Conservation (phyloP, 2,797 vertebrate species). For the Adelosebastes latens region DNA sequence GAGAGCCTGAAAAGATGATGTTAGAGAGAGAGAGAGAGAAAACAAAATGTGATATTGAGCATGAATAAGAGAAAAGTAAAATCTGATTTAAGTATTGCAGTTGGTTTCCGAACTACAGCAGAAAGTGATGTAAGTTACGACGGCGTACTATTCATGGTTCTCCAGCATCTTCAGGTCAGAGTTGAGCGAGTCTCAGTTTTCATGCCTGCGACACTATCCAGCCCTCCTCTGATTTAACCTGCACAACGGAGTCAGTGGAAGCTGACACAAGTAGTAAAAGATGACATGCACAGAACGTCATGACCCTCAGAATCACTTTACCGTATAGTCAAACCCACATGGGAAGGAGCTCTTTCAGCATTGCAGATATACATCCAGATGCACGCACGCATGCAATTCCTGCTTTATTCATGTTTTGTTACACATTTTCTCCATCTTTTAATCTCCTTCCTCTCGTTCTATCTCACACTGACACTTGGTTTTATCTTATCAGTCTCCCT, state of each 20-base stretch:
- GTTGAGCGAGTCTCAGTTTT: constrained; percentile 23
- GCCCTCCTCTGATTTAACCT: constrained; percentile 26
- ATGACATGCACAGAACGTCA: neutral
- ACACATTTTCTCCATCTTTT: neutral
- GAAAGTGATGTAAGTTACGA: neutral
- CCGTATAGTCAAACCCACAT: neutral
- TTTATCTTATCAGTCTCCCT: neutral
- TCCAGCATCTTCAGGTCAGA: constrained; percentile 24
- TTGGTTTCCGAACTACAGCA: neutral
- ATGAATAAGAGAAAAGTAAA: neutral
- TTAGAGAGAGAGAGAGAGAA: neutral
- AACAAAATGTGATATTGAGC: neutral
- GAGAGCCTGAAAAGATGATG: neutral
- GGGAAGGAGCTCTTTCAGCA: neutral
- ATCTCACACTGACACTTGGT: neutral
- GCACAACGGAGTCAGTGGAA: neutral
- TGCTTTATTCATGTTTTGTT: neutral
- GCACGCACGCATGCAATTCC: too few relatives aligned
- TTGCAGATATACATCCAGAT: neutral
- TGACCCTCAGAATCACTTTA: neutral
- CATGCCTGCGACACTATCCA: neutral
- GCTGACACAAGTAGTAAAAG: constrained; percentile 24
- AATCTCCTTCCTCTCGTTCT: neutral
- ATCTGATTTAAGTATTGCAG: neutral
- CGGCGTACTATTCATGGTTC: constrained; percentile 11